These are phyloP conservation scores for Andrena flavipes DNA, from an alignment of 2,888 invertebrate species.

Conservation along the genomic window DNA sequence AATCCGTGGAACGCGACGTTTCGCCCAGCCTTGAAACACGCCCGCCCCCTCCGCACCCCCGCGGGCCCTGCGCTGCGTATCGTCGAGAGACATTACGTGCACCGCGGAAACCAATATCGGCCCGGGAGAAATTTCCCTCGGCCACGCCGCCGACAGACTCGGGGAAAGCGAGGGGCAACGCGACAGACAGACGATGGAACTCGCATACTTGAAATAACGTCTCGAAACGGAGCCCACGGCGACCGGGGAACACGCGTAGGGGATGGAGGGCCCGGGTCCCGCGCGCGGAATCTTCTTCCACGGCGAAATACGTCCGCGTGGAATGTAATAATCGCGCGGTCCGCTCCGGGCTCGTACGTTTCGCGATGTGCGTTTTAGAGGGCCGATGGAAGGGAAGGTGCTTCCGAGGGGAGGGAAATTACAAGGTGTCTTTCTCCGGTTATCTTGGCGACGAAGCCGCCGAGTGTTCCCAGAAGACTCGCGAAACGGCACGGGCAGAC, in stretches of 20 bases:
- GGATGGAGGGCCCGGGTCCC: neutral
- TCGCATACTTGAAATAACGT: slow-evolving; percentile 66
- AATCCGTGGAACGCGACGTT: slow-evolving; percentile 64
- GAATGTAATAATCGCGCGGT: slow-evolving; percentile 42
- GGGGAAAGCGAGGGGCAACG: neutral
- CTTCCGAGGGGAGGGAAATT: too few relatives aligned
- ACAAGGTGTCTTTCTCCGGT: neutral
- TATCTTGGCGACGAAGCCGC: slow-evolving; percentile 6
- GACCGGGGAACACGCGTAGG: slow-evolving; percentile 20
- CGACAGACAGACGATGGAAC: slow-evolving; percentile 1
- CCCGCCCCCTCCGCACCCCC: slow-evolving; percentile 15
- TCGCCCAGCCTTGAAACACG: slow-evolving; percentile 39
- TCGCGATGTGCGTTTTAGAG: neutral
- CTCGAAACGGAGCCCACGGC: slow-evolving; percentile 26
- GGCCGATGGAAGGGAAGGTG: too few relatives aligned
- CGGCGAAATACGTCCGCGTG: neutral
- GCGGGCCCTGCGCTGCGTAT: slow-evolving; percentile 43
- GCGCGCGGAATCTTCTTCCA: neutral
- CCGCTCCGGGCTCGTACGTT: neutral
- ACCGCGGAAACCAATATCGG: slow-evolving; percentile 74
- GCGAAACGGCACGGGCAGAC: neutral
- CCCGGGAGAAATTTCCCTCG: slow-evolving; percentile 65
- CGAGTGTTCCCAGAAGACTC: slow-evolving; percentile 11
- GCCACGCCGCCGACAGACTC: slow-evolving; percentile 8
- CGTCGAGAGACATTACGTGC: slow-evolving; percentile 69